Conservation (phyloP, 1,140 invertebrate genomes). For the Bombus superbus region DNA sequence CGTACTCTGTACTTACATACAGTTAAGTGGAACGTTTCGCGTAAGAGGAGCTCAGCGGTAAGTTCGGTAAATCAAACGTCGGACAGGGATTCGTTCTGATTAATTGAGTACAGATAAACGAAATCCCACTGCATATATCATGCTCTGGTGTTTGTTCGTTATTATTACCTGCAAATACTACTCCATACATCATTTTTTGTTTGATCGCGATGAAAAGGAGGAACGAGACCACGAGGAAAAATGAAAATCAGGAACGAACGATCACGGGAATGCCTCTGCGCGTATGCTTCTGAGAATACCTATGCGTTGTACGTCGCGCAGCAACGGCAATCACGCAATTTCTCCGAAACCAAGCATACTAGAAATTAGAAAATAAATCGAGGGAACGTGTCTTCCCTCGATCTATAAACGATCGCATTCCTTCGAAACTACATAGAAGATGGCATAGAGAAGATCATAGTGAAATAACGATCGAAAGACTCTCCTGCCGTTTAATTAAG, state of each 20-base stretch:
- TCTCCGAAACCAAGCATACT: not conserved
- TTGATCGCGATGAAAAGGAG: not conserved
- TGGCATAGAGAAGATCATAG: not conserved
- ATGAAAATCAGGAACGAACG: not conserved
- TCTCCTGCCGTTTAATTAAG: too few relatives aligned
- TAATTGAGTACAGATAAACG: conserved; percentile 30
- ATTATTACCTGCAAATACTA: not conserved
- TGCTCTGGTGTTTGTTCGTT: not conserved
- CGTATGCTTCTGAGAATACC: not conserved
- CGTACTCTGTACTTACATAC: not conserved
- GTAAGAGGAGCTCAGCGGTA: not conserved
- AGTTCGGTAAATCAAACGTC: conserved; percentile 5
- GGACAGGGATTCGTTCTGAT: conserved; percentile 8
- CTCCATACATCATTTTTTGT: conserved; percentile 1
- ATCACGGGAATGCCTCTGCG: not conserved
- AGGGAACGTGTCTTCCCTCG: conserved; percentile 8
- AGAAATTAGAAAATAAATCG: conserved; percentile 48
- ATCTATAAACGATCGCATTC: conserved; percentile 9
- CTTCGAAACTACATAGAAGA: too few relatives aligned
- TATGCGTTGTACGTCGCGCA: not conserved
- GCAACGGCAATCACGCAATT: not conserved
- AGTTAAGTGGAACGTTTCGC: not conserved
- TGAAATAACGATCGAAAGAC: not conserved
- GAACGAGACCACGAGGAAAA: not conserved
- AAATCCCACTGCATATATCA: conserved; percentile 17